Evolutionary conservation across 2,797 vertebrate species (phyloP).

Genomic region (Myiotriccus ornatus): DNA sequence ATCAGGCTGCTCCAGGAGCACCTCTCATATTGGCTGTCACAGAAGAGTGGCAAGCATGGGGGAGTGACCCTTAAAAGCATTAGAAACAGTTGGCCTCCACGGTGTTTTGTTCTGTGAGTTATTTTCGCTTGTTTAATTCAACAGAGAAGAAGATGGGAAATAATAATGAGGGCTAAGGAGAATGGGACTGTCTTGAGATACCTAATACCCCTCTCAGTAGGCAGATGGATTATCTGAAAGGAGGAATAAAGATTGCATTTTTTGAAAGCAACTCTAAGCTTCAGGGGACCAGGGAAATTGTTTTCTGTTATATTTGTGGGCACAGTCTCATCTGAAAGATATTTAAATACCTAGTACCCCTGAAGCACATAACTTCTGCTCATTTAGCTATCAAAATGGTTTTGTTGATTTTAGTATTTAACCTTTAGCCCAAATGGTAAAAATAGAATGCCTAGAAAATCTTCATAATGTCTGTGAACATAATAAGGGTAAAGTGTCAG

Average conservation of each 20-base stretch:
- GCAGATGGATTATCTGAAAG: not conserved
- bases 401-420: conserved; percentile 7
- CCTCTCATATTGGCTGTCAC: not conserved
- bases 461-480: not conserved
- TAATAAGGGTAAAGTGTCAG: not conserved
- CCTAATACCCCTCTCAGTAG: not conserved
- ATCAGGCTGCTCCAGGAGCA: not conserved
- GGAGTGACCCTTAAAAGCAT: not conserved
- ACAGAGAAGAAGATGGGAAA: not conserved
- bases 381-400: not conserved
- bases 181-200: not conserved
- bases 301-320: not conserved
- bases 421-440: not conserved
- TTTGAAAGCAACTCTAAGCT: not conserved
- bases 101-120: not conserved
- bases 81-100: not conserved
- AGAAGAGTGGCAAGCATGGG: not conserved
- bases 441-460: not conserved
- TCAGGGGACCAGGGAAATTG: not conserved
- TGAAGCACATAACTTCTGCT: not conserved
- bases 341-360: not conserved
- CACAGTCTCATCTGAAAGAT: not conserved
- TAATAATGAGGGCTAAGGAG: not conserved
- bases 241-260: not conserved
- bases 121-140: not conserved